phyloP scores from a whole-genome alignment of 2,888 invertebrate species.

The Camptogramma bilineatum region DNA sequence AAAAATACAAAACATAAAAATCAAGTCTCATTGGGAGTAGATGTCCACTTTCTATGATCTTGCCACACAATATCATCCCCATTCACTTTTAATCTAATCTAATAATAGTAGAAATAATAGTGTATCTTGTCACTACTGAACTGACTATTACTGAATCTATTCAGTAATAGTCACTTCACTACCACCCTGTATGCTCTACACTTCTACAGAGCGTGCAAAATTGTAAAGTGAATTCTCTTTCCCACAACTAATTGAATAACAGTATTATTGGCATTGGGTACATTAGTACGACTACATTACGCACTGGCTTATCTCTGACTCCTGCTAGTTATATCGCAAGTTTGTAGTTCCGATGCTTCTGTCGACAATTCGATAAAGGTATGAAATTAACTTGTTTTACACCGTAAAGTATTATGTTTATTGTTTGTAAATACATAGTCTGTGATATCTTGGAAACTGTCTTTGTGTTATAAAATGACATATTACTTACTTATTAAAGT shows the following conservation, averaged over 20 bases:
- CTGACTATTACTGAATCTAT: too few species aligned
- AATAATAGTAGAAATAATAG: too few species aligned
- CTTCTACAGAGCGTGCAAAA: too few species aligned
- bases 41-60: too few species aligned
- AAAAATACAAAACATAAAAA: too few species aligned
- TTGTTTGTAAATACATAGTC: neutral
- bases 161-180: neutral
- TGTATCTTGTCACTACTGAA: too few species aligned
- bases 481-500: too few species aligned
- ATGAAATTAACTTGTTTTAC: constrained; percentile 15
- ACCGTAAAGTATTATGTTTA: constrained; percentile 20
- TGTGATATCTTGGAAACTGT: neutral
- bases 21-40: too few species aligned
- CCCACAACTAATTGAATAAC: constrained; percentile 6
- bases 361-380: constrained; percentile 22
- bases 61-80: too few species aligned
- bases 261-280: constrained; percentile 9
- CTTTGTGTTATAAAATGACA: neutral
- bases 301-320: constrained; percentile 27
- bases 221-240: neutral
- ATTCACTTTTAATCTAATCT: too few species aligned
- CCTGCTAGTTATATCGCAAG: constrained; percentile 29
- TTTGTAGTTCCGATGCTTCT: constrained; percentile 33
- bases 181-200: constrained; percentile 3
- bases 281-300: constrained; percentile 20